Base-by-base conservation (phyloP, 2,797 vertebrate species). In the Acropternis orthonyx region DNA sequence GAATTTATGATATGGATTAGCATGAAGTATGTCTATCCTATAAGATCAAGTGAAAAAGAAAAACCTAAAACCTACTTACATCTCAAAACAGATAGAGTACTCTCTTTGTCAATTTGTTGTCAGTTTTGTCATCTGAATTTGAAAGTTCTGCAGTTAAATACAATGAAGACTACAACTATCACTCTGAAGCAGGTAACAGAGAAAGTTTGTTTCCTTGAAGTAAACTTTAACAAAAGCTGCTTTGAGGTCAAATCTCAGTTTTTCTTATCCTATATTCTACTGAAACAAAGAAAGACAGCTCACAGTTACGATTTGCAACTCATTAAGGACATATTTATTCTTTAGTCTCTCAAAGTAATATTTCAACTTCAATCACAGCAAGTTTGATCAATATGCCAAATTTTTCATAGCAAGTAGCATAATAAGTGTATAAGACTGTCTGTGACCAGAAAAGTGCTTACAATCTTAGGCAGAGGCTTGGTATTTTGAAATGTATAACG, bases 1-100 rank as follows among this genome's bases (percentile, higher is more conserved):
- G 41, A 94, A 95, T 82, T 94, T 96, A 93, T 88, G 81, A 94
- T 66, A 73, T 92, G 28, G 0, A 82, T 97, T 97, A 91, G 65
- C 39, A 83, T 87, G 82, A 94, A 85, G 41, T 77, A 93, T 88
- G 48, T 65, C 74, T 87, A 68, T 61, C 73, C 46, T 65, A 52
- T 51, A 89, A 56, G 32, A 91, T 41, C 23, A 90, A 85, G 48
- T n/a, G 6, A 34, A 65, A 37, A 85, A 95, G 39, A 41, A 58
- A 9, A 43, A 37, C 11, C 20, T 1, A 10, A 87, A 36, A 27
- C 16, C 17, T 49, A 30, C 32, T 84, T 95, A 48, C 7, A 52
- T 67, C 69, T 91, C 69, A 93, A 94, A 95, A 93, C 36, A 72
- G 13, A 71, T 82, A 21, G 91, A 91, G 28, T 69, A 67, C 9